Base-by-base conservation (phyloP, 2,113 vertebrate species). In the Calypte anna region DNA sequence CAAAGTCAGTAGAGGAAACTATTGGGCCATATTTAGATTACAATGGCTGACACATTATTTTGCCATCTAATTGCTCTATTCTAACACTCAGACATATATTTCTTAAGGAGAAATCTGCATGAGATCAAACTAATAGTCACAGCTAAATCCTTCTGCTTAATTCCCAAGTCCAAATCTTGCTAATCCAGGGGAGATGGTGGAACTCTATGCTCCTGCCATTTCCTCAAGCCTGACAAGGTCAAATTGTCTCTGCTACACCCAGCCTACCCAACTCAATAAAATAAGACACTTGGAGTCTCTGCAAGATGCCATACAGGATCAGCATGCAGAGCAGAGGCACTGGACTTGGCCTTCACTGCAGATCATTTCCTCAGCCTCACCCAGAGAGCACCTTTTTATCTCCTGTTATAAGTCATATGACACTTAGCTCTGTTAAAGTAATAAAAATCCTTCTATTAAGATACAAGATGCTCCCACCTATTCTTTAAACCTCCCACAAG, bases 281-380 rank as follows among this genome's bases (percentile, higher is more conserved):
- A 33, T 16, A 14, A 54, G 11, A 74, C 3, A 2, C 18, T 25
- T n/a, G 6, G 4, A 59, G 31, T 10, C 31, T 30, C 58, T 19
- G 75, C 31, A 50, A 59, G 15, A 66, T 1, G 38, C 61, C 64
- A 15, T 7, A 17, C 6, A 23, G 30, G 7, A 22, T 6, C 16
- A 18, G 31, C 1, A 15, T 1, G 10, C 3, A 61, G n/a, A 27
- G 46, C 38, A 61, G 22, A 51, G 48, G 6, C 0, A 0, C 1
- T 33, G 12, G 33, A 62, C 51, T 82, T 84, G 1, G 6, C 48
- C 23, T 88, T 63, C 74, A 25, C 50, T 40, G 46, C 46, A 59
- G 15, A 59, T 38, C n/a, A 63, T 50, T 72, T 82, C 62, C 70
- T 68, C 38, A 7, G 0, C 30, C 68, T 94, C 73, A 66, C 31